Evolutionary conservation across 2,888 invertebrate genomes (phyloP).

Genomic region (Plebejus anna): DNA sequence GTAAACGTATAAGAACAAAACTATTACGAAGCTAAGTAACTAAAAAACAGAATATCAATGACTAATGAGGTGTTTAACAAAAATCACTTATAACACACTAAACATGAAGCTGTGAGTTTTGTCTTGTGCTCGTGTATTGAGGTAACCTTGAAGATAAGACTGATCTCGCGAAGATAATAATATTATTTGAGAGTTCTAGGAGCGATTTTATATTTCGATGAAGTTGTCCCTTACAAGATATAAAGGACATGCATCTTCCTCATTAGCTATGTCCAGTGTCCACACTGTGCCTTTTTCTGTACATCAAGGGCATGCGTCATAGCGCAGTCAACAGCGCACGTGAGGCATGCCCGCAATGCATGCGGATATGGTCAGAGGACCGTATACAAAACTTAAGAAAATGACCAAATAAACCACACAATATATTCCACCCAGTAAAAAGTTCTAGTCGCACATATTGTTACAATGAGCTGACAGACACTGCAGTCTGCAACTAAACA

Average conservation of each 20-base stretch:
- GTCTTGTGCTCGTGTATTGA: neutral
- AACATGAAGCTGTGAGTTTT: neutral
- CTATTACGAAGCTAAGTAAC: neutral
- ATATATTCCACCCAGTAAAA: no score
- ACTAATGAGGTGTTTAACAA: neutral
- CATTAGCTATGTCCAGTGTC: no score
- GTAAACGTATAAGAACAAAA: neutral
- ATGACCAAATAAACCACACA: no score
- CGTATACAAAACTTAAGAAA: no score
- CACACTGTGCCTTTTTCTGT: no score
- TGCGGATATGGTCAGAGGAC: no score
- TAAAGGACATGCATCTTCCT: neutral
- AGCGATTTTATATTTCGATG: neutral
- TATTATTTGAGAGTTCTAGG: neutral
- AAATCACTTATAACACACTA: neutral
- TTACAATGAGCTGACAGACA: no score
- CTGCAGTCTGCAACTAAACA: no score
- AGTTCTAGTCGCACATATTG: no score
- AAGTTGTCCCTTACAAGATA: neutral
- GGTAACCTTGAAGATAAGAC: conserved; percentile 2
- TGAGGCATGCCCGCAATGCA: no score
- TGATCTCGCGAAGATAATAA: neutral
- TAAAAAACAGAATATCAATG: neutral
- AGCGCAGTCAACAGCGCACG: no score
- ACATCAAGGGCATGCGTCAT: no score